Evolutionary conservation across 2,888 invertebrate species (phyloP), one percentile per base, ranked within the genome.

Genomic region (Scaptomyza cyrtandrae): DNA sequence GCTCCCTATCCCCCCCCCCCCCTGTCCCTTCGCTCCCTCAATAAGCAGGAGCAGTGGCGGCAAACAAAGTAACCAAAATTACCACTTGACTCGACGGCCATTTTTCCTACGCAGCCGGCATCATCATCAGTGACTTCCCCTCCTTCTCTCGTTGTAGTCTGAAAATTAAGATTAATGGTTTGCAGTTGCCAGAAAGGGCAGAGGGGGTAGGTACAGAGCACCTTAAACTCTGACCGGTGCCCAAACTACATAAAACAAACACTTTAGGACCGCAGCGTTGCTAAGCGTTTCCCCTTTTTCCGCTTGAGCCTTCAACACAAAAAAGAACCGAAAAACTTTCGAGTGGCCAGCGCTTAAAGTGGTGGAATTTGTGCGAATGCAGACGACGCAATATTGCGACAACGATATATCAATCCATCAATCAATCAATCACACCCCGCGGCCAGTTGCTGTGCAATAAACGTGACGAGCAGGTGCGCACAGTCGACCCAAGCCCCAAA

Each of bases 161-260:
- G 75, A 80, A 86, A 90, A 90, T 90, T 87, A 90, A 90, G 90
- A 90, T 90, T 90, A 90, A 90, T 90, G 89, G 79, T 75, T 78
- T 41, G 29, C 55, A 79, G 85, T 77, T 77, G 75, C 70, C 16
- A 13, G 19, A n/a, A 19, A 16, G 41, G 3, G 1, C n/a, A 10
- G 41, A 10, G 41, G 9, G 4, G 5, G 13, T 4, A 27, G 45
- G 27, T 29, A 11, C 10, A 11, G 39, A 16, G 19, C 48, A 74
- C 75, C 68, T 80, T 84, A 86, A 83, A 79, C 81, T 84, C 76
- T 74, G 68, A 55, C 64, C 39, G 9, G 7, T 9, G 14, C 9
- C 39, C 33, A 19, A 87, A 87, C 85, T 87, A 82, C 86, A 83
- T 85, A 79, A 85, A 83, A 78, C 77, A 87, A 77, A 79, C 77